Base-by-base conservation (phyloP, 2,888 invertebrate species). In the Nasonia oneida region DNA sequence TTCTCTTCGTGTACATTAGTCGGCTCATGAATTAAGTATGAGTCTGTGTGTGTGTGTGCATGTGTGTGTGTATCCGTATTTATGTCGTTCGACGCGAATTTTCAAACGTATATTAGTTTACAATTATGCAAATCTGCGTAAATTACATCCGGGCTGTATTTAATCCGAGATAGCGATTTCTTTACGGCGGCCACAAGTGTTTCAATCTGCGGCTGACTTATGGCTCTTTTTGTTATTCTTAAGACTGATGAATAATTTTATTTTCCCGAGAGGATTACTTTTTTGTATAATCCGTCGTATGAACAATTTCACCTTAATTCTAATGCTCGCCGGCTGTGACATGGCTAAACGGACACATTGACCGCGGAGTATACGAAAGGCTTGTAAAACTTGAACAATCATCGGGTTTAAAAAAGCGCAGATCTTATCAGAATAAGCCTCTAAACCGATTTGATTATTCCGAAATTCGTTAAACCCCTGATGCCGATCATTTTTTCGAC, bases 1-100 rank as follows among this genome's bases (percentile, higher is more conserved):
- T 6, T 5, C 42, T 10, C 23, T 6, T 50, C 57, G 50, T 47
- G 50, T 80, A 76, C 80, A 80, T 84, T 84, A 77, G 75, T 42
- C 67, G 39, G 33, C 39, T 81, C 80, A 86, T 83, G 86, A 86
- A 86, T 86, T 76, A 86, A 83, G 76, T 77, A 83, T 83, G 71
- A 80, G 79, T 18, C 47, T 53, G 4, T 47, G 12, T 47, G 10
- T 47, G 47, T 2, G 14, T 50, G 53, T 4, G 53, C 18, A 18
- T 53, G 53, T 5, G 53, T 14, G 53, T 5, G 18, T 75, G 71
- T 83, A 71, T 81, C 70, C 70, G 75, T 83, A 75, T 83, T 76
- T 83, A 83, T 78, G 61, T 39, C 74, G 47, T 29, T 39, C 50
- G 18, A 3, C 74, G 79, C 14, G 82, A 74, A 79, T 73, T 78